Base-by-base conservation (phyloP, 2,113 vertebrate species). In the Penelope pileata region DNA sequence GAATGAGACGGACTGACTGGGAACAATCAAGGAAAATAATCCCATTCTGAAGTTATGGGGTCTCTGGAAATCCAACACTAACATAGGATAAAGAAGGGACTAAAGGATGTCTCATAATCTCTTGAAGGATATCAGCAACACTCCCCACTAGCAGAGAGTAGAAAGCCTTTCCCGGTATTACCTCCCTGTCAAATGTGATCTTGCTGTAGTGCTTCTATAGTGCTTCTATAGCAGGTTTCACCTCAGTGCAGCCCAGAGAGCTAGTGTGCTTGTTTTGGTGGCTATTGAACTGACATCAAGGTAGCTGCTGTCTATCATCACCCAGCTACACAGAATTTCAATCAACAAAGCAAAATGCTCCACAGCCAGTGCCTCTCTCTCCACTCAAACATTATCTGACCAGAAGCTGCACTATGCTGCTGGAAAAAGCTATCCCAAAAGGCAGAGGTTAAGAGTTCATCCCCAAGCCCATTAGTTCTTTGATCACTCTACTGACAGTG, bases 1-100 rank as follows among this genome's bases (percentile, higher is more conserved):
- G 86, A 96, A 92, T 78, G 60, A 90, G 92, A 91, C 18, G 0
- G 68, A 75, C 86, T 74, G 80, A 92, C 95, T 96, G 94, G 83
- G 88, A 94, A 83, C 60, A 88, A 70, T 90, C 88, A 95, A 60
- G 83, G 60, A 47, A 93, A 94, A 74, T 50, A 2, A n/a, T 73
- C 76, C 70, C 26, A 3, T 74, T 53, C 80, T 91, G 26, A 88
- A 86, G 43, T n/a, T 77, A 51, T 63, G 68, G 34, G 36, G 32
- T 73, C 75, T 59, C 32, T 77, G 54, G 17, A 90, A 90, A 93
- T 22, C n/a, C 24, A n/a, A 67, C 42, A 19, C 22, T 84, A 56
- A 60, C 12, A 45, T 0, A 17, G 30, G n/a, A 40, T 62, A 54
- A 32, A 64, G 74, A 43, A 63, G 12, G 17, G 42, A 73, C 22